Evolutionary conservation across 53 echinoderm and acorn worm genomes (phyloP).

Genomic region (Holothuria leucospilota): DNA sequence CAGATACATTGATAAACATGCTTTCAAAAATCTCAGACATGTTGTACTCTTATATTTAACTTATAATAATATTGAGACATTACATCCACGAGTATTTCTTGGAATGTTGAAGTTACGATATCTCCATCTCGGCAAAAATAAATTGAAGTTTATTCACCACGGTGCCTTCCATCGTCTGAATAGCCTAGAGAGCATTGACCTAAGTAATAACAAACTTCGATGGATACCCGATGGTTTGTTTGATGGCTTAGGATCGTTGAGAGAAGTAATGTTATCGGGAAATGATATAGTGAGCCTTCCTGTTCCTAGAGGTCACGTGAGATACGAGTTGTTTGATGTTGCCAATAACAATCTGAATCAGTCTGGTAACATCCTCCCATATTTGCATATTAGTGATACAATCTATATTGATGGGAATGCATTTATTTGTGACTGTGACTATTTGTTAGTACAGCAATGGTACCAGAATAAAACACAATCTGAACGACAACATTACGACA

Average conservation of each 20-base stretch:
- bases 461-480: not conserved
- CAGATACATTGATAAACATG: too few relatives aligned
- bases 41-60: too few relatives aligned
- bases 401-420: not conserved
- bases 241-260: not conserved
- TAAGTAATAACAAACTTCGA: not conserved
- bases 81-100: too few relatives aligned
- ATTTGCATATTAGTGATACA: not conserved
- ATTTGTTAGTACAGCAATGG: not conserved
- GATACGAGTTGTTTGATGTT: not conserved
- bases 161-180: not conserved
- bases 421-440: conserved; percentile 20
- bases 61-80: too few relatives aligned
- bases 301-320: not conserved
- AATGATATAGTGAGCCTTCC: not conserved
- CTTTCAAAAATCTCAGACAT: too few relatives aligned
- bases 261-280: not conserved
- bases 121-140: not conserved
- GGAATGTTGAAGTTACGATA: too few relatives aligned
- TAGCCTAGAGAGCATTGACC: not conserved
- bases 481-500: too few relatives aligned
- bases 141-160: not conserved
- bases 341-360: not conserved
- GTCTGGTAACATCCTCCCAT: not conserved
- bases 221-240: conserved; percentile 10